Percentiles rank a stretch among this genome's conserved stretches.
Conservation (phyloP, 2,888 invertebrate species). For the Dioctria linearis region DNA sequence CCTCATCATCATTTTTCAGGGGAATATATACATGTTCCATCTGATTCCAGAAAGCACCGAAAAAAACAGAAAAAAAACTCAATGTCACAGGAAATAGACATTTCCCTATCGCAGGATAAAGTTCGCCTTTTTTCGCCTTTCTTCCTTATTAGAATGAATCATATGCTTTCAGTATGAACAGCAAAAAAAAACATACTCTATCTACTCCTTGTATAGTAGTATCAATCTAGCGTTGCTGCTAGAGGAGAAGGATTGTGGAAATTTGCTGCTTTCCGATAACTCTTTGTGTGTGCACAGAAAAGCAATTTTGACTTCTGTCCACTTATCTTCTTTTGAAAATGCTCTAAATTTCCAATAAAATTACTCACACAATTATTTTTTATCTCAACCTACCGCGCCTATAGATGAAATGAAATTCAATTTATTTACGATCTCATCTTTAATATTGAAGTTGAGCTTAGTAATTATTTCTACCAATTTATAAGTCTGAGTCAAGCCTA, state of each 20-base stretch:
- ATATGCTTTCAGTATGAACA: background rate
- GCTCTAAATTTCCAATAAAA: background rate
- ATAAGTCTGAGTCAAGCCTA: too few relatives aligned
- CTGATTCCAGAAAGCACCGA: background rate
- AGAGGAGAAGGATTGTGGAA: background rate
- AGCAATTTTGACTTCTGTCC: conserved; percentile 32
- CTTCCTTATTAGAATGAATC: conserved; percentile 26
- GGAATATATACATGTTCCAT: background rate
- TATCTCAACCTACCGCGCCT: background rate
- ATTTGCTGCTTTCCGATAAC: conserved; percentile 41
- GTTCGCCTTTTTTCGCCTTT: background rate
- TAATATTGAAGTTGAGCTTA: too few relatives aligned
- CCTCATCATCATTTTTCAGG: background rate
- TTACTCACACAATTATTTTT: conserved; percentile 21
- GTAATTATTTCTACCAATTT: too few relatives aligned
- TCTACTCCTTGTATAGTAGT: too few relatives aligned
- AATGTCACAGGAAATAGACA: conserved; percentile 43
- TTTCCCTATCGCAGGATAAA: conserved; percentile 34
- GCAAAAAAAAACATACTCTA: too few relatives aligned
- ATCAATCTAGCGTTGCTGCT: background rate
- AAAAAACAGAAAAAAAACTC: conserved; percentile 8
- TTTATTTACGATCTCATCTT: too few relatives aligned
- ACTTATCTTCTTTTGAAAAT: conserved; percentile 26
- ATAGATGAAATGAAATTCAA: too few relatives aligned
- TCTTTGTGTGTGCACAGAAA: conserved; percentile 37